Percentiles rank a stretch among this genome's conserved stretches.
These are phyloP conservation scores for Oscheius sp. DNA, from an alignment of 2,888 invertebrate genomes.

Conservation along the genomic window DNA sequence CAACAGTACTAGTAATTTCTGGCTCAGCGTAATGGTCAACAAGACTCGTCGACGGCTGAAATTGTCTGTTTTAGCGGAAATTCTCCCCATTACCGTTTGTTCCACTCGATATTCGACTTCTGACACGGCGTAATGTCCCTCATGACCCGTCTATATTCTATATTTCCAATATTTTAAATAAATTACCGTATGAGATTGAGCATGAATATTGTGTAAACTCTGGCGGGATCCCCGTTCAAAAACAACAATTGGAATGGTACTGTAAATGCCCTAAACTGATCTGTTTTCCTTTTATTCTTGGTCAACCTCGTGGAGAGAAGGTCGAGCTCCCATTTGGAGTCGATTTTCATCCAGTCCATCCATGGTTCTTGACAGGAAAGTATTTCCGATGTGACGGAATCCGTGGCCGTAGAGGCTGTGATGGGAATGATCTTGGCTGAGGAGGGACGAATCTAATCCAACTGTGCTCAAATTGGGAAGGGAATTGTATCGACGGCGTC, in stretches of 20 bases:
- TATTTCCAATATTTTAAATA: background rate
- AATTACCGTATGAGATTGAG: too few relatives aligned
- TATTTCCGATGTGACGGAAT: constrained; percentile 9
- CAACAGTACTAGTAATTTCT: background rate
- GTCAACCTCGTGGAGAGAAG: constrained; percentile 18
- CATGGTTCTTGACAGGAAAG: constrained; percentile 24
- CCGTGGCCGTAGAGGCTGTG: constrained; percentile 29
- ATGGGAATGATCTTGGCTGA: constrained; percentile 17
- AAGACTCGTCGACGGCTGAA: too few relatives aligned
- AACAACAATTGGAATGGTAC: constrained; percentile 5
- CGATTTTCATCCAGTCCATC: constrained; percentile 12
- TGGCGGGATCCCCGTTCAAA: background rate
- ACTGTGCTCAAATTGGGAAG: constrained; percentile 6
- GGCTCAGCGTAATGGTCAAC: background rate
- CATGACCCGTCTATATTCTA: background rate
- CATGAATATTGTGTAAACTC: background rate
- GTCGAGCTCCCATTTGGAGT: constrained; percentile 21
- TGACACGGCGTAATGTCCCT: too few relatives aligned
- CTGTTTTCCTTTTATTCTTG: background rate
- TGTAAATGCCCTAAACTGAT: background rate
- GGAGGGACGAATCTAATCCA: background rate
- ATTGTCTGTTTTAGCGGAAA: too few relatives aligned
- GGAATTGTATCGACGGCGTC: constrained; percentile 25
- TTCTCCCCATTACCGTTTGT: too few relatives aligned
- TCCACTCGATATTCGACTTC: too few relatives aligned